A percentile compares a stretch with the other conserved stretches of the same genome.
Conservation (phyloP, 2,888 invertebrate species). For the Hydrotaea diabolus region DNA sequence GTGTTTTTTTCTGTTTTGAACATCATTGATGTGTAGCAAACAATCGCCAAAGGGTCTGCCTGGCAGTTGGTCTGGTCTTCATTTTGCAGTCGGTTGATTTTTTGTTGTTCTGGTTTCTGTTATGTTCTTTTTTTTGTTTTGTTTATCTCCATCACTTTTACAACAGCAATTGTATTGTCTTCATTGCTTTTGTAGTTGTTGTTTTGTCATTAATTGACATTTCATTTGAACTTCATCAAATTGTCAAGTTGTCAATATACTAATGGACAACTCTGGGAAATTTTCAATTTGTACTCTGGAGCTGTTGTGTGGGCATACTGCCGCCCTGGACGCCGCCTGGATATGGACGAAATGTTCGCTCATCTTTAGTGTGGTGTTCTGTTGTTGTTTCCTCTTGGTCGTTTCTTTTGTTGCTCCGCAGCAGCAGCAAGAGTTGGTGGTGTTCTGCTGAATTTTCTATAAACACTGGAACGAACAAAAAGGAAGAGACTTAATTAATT, state of each 20-base stretch:
- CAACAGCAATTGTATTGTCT: conserved; percentile 41
- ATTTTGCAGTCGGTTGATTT: conserved; percentile 20
- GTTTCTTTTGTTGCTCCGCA: conserved; percentile 1
- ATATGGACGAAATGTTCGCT: background rate
- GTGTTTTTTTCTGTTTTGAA: background rate
- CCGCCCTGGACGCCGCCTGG: background rate
- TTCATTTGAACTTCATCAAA: conserved; percentile 69
- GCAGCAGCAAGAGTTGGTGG: background rate
- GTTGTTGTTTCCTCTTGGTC: background rate
- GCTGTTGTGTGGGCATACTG: background rate
- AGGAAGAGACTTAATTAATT: conserved; percentile 58
- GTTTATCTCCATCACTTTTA: conserved; percentile 7
- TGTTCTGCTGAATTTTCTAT: background rate
- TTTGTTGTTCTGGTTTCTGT: too few relatives aligned
- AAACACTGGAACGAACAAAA: too few relatives aligned
- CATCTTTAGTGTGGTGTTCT: conserved; percentile 8
- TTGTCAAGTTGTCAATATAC: conserved; percentile 65
- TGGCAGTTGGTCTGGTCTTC: background rate
- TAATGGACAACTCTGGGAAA: conserved; percentile 64
- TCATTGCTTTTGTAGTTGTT: conserved; percentile 35
- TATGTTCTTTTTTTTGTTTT: background rate
- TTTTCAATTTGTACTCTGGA: conserved; percentile 58
- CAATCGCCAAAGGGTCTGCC: conserved; percentile 25
- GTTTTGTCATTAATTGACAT: conserved; percentile 70
- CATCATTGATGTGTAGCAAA: background rate